Conservation (phyloP, 2,888 invertebrate species). For the Trypoxylon attenuatum region DNA sequence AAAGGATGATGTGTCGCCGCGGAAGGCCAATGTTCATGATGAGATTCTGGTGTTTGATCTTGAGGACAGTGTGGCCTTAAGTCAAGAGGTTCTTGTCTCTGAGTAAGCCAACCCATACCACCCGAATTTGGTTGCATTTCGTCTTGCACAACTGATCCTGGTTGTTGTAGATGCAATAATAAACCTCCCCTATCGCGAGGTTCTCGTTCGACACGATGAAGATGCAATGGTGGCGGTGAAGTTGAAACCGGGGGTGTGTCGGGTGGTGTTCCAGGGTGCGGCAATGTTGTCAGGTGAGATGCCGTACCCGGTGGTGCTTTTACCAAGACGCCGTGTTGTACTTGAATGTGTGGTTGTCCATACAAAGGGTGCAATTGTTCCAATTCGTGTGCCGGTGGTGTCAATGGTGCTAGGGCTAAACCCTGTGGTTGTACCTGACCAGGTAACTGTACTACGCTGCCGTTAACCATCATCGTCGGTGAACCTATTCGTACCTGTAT, state of each 20-base stretch:
- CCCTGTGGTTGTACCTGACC: conserved; percentile 59
- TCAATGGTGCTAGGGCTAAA: conserved; percentile 73
- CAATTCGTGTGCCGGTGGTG: conserved; percentile 80
- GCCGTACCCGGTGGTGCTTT: conserved; percentile 70
- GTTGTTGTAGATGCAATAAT: conserved; percentile 70
- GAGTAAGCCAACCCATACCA: conserved; percentile 87
- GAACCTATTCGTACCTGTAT: conserved; percentile 67
- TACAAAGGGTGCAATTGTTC: conserved; percentile 70
- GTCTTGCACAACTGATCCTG: conserved; percentile 56
- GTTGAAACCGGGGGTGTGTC: conserved; percentile 86
- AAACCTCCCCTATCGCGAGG: conserved; percentile 61
- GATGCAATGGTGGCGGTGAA: conserved; percentile 77
- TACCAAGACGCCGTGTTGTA: conserved; percentile 70
- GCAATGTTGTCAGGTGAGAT: conserved; percentile 67
- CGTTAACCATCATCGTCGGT: conserved; percentile 67
- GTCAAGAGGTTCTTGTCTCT: conserved; percentile 85
- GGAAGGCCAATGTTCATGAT: conserved; percentile 67
- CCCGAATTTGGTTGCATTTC: conserved; percentile 66
- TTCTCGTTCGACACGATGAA: conserved; percentile 66
- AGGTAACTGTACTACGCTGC: conserved; percentile 65
- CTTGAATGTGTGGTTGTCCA: conserved; percentile 70
- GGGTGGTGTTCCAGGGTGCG: conserved; percentile 87
- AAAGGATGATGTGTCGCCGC: conserved; percentile 65
- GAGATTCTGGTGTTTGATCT: conserved; percentile 75
- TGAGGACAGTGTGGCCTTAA: conserved; percentile 82